Evolutionary conservation across 2,888 invertebrate species (phyloP), one percentile per base, ranked within the genome.

Genomic region (Zhengitettix transpicula): DNA sequence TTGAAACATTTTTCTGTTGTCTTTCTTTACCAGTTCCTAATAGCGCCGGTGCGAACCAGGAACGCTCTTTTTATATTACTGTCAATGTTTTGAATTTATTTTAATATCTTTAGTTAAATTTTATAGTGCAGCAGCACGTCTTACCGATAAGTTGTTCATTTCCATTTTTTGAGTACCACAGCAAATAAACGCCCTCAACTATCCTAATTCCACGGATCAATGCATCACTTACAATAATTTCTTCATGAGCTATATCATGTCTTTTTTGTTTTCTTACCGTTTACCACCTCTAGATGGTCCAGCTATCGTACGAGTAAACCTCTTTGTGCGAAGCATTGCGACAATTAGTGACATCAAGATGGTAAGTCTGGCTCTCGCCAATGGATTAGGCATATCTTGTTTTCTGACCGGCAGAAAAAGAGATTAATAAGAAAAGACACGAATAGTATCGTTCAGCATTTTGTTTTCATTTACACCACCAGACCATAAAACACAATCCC

Each of bases 281-380:
- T 15, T 28, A 17, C 53, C 16, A 15, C 55, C 55, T 55, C 52
- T 62, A 90, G 93, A 92, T 86, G 94, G 94, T 76, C 93, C 95
- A 74, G 93, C 95, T 76, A 84, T 92, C 81, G 95, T 96, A 78
- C 87, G 85, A 81, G 91, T 96, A 78, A 96, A 96, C 87, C 87
- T 94, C 81, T 93, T 93, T 86, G 91, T 96, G 78, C 83, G 96
- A 83, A 93, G 89, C 86, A 92, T 96, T 75, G 90, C 91, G 75
- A 94, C 94, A 75, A 96, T 96, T 81, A 95, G 94, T 85, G 96
- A 96, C 84, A 94, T 91, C 79, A 94, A 94, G 82, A 96, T 96
- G 95, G 96, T 96, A 89, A 93, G 93, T 90, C 75, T 40, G 55
- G 55, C 11, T 40, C 55, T n/a, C 40, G 12, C 40, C 17, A 16